A percentile compares a stretch with the other conserved stretches of the same genome.
phyloP scores from a whole-genome alignment of 2,888 invertebrate genomes.

The Hydropsyche betteni region DNA sequence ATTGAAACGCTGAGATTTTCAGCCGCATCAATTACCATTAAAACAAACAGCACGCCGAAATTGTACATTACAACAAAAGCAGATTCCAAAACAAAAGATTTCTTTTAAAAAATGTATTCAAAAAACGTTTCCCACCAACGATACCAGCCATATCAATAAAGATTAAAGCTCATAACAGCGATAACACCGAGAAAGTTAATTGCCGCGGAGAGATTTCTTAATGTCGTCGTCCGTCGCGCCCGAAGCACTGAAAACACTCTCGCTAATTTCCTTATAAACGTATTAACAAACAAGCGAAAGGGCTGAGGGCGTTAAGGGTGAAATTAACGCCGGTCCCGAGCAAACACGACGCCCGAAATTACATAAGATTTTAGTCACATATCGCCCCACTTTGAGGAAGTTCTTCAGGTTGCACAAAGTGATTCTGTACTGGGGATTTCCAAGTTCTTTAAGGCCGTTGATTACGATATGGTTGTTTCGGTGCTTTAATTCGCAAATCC shows the following conservation, averaged over 20 bases:
- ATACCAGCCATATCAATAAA: slow-evolving; percentile 1
- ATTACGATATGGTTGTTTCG: too few relatives aligned
- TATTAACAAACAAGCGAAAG: slow-evolving; percentile 16
- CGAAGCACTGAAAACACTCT: slow-evolving; percentile 29
- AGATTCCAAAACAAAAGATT: too few relatives aligned
- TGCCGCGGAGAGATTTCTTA: slow-evolving; percentile 16
- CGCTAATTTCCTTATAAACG: slow-evolving; percentile 28
- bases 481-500: too few relatives aligned
- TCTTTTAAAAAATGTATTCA: too few relatives aligned
- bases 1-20: too few relatives aligned
- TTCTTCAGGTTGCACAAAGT: slow-evolving; percentile 2
- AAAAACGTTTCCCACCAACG: too few relatives aligned
- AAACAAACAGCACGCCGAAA: too few relatives aligned
- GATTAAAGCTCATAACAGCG: slow-evolving; percentile 13
- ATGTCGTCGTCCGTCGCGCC: slow-evolving; percentile 8
- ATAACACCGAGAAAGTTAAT: slow-evolving; percentile 7
- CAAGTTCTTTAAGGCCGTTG: too few relatives aligned
- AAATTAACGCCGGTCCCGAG: slow-evolving; percentile 25
- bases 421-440: too few relatives aligned
- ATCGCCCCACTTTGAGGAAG: not conserved
- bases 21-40: too few relatives aligned
- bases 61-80: too few relatives aligned
- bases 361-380: slow-evolving; percentile 7
- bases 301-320: slow-evolving; percentile 11
- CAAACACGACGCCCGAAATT: slow-evolving; percentile 2